Conservation (phyloP, 2,888 invertebrate species). For the Thymelicus acteon region DNA sequence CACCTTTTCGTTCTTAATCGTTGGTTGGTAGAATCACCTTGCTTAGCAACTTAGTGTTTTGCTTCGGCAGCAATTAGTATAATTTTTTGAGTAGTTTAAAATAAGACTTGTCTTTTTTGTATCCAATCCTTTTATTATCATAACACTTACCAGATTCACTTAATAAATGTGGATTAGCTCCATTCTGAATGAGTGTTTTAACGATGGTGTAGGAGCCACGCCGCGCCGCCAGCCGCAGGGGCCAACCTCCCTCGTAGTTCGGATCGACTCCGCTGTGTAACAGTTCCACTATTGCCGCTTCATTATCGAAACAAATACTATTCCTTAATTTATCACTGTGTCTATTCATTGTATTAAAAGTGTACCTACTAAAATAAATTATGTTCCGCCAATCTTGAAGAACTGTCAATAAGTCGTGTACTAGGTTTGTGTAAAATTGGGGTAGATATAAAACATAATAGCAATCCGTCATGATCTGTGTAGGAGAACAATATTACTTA, state of each 20-base stretch:
- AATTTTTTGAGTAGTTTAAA: too few relatives aligned
- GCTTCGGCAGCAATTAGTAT: too few relatives aligned
- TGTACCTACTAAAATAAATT: not conserved
- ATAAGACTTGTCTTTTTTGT: too few relatives aligned
- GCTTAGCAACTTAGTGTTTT: too few relatives aligned
- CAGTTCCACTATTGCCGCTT: constrained; percentile 57
- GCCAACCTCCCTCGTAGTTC: constrained; percentile 74
- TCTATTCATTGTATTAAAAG: constrained; percentile 21
- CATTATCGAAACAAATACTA: constrained; percentile 60
- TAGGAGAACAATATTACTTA: too few relatives aligned
- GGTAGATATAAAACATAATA: not conserved
- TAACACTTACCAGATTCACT: constrained; percentile 68
- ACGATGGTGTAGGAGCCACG: constrained; percentile 65
- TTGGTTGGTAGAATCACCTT: too few relatives aligned
- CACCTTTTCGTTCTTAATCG: too few relatives aligned
- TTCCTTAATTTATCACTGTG: constrained; percentile 53
- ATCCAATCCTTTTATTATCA: too few relatives aligned
- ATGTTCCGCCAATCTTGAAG: not conserved
- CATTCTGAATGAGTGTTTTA: constrained; percentile 64
- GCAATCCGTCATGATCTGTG: too few relatives aligned
- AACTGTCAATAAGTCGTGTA: not conserved
- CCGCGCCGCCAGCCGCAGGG: constrained; percentile 73
- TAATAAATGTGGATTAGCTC: constrained; percentile 73
- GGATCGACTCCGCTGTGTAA: constrained; percentile 69
- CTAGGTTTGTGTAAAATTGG: not conserved